Conservation (phyloP, 2,113 vertebrate genomes). For the Cariama cristata region DNA sequence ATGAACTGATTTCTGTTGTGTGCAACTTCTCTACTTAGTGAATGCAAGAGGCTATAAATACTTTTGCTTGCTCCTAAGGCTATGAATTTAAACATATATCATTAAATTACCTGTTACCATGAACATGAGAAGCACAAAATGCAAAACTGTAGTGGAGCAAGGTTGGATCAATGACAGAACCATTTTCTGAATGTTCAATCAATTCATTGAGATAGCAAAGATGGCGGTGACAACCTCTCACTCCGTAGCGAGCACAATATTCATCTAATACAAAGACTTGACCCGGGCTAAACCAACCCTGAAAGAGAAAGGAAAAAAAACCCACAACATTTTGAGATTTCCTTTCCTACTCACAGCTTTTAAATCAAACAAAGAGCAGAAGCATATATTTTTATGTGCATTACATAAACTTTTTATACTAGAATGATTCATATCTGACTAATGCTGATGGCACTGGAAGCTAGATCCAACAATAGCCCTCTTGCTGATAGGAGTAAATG, state of each 20-base stretch:
- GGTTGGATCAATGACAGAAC: constrained; percentile 92
- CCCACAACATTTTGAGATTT: not conserved
- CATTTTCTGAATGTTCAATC: constrained; percentile 91
- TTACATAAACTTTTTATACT: not conserved
- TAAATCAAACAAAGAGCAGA: not conserved
- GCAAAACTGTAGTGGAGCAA: constrained; percentile 99
- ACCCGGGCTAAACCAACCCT: constrained; percentile 99
- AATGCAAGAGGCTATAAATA: not conserved
- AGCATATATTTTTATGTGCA: not conserved
- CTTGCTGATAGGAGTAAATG: not conserved
- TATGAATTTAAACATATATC: not conserved
- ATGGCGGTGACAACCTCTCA: constrained; percentile 94
- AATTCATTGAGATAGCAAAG: constrained; percentile 93
- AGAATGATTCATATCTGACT: not conserved
- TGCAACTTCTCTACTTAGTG: not conserved
- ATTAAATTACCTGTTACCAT: constrained; percentile 93
- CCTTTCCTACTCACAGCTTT: not conserved
- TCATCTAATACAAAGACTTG: constrained; percentile 98
- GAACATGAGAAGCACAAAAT: constrained; percentile 97
- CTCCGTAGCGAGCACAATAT: constrained; percentile 94
- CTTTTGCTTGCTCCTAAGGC: not conserved
- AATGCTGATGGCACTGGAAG: not conserved
- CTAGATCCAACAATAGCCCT: not conserved
- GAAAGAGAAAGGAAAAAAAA: constrained; percentile 33
- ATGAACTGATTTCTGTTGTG: not conserved